Evolutionary conservation across 2,113 vertebrate species (phyloP).

Genomic region (Rutilus rutilus): DNA sequence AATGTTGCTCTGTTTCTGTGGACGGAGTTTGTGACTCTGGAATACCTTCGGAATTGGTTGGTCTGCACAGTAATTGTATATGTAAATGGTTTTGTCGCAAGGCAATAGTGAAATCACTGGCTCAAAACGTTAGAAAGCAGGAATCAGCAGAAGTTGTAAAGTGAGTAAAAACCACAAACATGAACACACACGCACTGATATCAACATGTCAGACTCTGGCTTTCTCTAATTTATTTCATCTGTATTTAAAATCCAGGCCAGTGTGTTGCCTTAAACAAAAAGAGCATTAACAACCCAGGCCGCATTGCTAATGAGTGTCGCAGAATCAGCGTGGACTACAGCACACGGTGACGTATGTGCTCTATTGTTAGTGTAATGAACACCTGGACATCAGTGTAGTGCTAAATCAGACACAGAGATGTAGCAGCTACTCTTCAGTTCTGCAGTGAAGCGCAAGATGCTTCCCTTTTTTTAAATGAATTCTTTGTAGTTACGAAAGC

Average conservation of each 20-base stretch:
- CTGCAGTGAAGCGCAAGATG: conserved; percentile 59
- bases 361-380: conserved; percentile 82
- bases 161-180: neutral
- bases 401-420: conserved; percentile 68
- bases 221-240: conserved; percentile 51
- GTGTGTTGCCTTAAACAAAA: conserved; percentile 81
- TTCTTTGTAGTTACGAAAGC: neutral
- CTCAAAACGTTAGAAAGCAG: neutral
- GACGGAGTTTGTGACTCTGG: neutral
- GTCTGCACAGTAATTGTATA: neutral
- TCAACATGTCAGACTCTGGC: conserved; percentile 30
- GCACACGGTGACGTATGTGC: conserved; percentile 67
- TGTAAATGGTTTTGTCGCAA: conserved; percentile 26
- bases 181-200: neutral
- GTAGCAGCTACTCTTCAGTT: conserved; percentile 62
- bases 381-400: conserved; percentile 77
- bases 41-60: neutral
- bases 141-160: neutral
- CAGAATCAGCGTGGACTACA: conserved; percentile 64
- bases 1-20: neutral
- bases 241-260: conserved; percentile 74
- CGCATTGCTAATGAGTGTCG: conserved; percentile 67
- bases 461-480: conserved; percentile 18
- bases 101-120: conserved; percentile 5
- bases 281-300: conserved; percentile 78